Percentiles rank a stretch among this genome's conserved stretches.
phyloP scores from a whole-genome alignment of 1,140 invertebrate species.

The Tetramorium simillimum region DNA sequence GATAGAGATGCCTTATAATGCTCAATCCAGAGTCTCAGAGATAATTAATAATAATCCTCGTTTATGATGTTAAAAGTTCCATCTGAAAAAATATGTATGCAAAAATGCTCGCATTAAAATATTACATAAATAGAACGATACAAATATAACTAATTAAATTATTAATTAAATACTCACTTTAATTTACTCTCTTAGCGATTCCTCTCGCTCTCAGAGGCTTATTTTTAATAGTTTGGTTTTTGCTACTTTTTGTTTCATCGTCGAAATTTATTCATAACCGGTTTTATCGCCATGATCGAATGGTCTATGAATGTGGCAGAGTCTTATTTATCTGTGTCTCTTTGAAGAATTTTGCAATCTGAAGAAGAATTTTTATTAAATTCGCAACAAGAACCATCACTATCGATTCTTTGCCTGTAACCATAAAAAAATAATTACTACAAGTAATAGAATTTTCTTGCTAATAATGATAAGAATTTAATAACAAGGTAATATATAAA shows the following conservation, averaged over 20 bases:
- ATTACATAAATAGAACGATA: not conserved
- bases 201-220: not conserved
- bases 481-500: not conserved
- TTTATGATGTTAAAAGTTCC: not conserved
- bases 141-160: not conserved
- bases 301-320: not conserved
- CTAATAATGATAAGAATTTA: not conserved
- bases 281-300: conserved; percentile 17
- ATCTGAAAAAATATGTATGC: not conserved
- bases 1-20: not conserved
- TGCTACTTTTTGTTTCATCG: not conserved
- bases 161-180: not conserved
- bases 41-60: not conserved
- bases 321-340: not conserved
- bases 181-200: not conserved
- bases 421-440: not conserved
- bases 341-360: not conserved
- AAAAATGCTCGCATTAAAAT: conserved; percentile 1
- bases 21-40: not conserved
- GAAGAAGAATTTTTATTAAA: not conserved
- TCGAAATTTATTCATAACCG: conserved; percentile 11
- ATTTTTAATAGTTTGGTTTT: not conserved
- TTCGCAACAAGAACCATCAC: not conserved
- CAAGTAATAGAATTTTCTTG: no score
- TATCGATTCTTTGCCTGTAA: not conserved